Percentiles rank a stretch among this genome's conserved stretches.
Conservation (phyloP, 1,140 invertebrate species). For the Euura saliciscinereae region DNA sequence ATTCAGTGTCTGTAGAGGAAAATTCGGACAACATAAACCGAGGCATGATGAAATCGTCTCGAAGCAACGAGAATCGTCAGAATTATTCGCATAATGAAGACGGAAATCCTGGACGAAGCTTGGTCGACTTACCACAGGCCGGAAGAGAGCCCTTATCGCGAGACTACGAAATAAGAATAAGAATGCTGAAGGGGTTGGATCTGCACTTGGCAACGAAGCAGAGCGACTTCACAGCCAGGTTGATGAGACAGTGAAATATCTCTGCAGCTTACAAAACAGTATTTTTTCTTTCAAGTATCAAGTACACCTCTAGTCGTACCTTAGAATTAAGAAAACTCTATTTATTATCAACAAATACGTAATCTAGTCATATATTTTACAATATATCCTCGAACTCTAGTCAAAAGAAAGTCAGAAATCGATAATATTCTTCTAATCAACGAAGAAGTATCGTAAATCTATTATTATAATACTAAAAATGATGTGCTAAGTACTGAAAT, state of each 20-base stretch:
- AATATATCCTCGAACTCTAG: not conserved
- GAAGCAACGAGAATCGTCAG: not conserved
- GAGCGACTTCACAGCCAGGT: constrained; percentile 48
- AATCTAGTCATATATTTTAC: constrained; percentile 5
- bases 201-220: constrained; percentile 52
- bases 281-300: not conserved
- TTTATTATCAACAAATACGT: not conserved
- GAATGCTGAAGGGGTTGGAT: constrained; percentile 49
- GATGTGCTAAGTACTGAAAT: too few relatives aligned
- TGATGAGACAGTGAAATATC: constrained; percentile 45
- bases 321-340: not conserved
- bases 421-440: not conserved
- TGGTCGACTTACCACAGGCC: constrained; percentile 19
- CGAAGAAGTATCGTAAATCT: not conserved
- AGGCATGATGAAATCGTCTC: not conserved
- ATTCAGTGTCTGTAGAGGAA: too few relatives aligned
- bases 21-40: not conserved
- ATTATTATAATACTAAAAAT: too few relatives aligned
- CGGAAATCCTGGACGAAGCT: not conserved
- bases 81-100: not conserved
- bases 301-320: not conserved
- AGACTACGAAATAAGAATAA: constrained; percentile 39
- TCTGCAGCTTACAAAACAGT: not conserved
- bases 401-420: not conserved
- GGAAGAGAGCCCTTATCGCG: constrained; percentile 14